These are phyloP conservation scores for Brachypteracias leptosomus DNA, from an alignment of 2,113 vertebrate species.

Conservation along the genomic window DNA sequence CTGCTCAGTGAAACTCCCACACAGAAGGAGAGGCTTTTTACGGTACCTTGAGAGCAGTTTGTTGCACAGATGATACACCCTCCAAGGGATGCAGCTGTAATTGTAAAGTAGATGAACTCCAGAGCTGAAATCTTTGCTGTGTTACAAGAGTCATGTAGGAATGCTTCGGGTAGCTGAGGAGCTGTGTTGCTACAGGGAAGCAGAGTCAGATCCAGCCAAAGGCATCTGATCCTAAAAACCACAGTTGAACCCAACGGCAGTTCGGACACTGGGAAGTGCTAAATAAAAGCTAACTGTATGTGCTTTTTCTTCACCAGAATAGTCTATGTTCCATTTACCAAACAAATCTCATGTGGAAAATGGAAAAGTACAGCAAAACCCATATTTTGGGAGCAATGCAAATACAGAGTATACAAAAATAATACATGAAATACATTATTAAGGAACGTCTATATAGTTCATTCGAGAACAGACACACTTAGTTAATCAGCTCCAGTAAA, in stretches of 20 bases:
- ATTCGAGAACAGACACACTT: background rate
- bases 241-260: background rate
- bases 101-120: background rate
- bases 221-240: background rate
- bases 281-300: background rate
- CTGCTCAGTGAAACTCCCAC: background rate
- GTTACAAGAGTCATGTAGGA: background rate
- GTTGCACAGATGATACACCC: constrained; percentile 18
- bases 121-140: background rate
- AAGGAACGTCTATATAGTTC: background rate
- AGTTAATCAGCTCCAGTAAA: background rate
- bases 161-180: background rate
- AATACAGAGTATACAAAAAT: background rate
- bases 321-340: background rate
- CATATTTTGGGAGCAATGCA: background rate
- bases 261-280: background rate
- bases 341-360: background rate
- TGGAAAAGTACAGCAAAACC: background rate
- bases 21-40: background rate
- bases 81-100: background rate
- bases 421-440: background rate
- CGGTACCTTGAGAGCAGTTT: background rate
- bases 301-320: background rate
- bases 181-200: fast-evolving
- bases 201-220: background rate